These are phyloP conservation scores for Bubo blakistoni DNA, from an alignment of 2,113 vertebrate genomes.

Conservation along the genomic window DNA sequence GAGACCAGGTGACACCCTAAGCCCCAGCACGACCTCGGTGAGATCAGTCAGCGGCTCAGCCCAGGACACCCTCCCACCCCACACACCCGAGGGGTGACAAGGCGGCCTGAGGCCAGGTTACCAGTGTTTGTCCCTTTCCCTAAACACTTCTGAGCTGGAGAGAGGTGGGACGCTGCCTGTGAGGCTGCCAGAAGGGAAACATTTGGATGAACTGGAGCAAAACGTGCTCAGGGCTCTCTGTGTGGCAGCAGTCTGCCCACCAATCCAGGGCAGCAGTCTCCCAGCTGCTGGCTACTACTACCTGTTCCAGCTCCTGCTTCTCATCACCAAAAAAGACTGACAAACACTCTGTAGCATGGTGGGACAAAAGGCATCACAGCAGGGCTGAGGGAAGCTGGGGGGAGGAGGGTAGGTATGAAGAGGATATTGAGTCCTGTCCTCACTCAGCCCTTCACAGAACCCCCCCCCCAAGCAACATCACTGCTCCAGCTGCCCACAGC, in stretches of 20 bases:
- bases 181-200: background rate
- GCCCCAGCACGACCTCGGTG: background rate
- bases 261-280: background rate
- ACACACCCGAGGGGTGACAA: background rate
- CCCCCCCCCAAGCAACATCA: background rate
- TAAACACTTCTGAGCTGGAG: background rate
- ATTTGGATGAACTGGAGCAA: background rate
- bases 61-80: background rate
- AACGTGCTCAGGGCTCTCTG: accelerated
- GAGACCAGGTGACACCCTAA: background rate
- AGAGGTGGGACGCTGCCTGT: background rate
- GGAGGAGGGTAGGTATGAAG: background rate
- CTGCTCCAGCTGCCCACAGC: background rate
- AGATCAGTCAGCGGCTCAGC: accelerated
- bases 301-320: background rate
- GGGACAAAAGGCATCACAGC: background rate
- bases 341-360: background rate
- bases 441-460: background rate
- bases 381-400: background rate
- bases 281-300: background rate
- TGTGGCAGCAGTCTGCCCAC: background rate
- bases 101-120: background rate
- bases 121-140: background rate
- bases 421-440: background rate
- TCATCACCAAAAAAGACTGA: accelerated